Evolutionary conservation across 2,888 invertebrate species (phyloP), one percentile per base, ranked within the genome.

Genomic region (Tineola bisselliella): DNA sequence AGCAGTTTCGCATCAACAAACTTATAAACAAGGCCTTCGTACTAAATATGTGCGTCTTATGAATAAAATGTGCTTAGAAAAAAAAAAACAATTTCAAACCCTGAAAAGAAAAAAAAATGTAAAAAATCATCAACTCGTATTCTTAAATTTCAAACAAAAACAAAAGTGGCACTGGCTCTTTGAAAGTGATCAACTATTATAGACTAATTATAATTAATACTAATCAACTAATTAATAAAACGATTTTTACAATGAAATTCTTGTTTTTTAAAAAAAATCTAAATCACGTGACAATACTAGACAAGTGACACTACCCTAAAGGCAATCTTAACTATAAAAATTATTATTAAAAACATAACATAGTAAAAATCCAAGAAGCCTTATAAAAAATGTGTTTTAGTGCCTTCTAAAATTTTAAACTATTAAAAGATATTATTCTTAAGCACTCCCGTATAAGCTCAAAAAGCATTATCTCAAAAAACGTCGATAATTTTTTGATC

Each of bases 11-110:
- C 48, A 13, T 48, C 15, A 10, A 10, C 6, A 15, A 48, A 48
- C 3, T 10, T 54, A 25, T 54, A 54, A 54, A 54, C 54, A 12
- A 54, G 54, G 25, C 54, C 25, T n/a, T 52, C 25, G 18, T 5
- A 54, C 54, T 54, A 54, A 54, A 54, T 18, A 8, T 54, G 54
- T 54, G 54, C 54, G 54, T 12, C 18, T 54, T 18, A 54, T 54
- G 17, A 13, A 54, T n/a, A 15, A 3, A 38, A 12, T 38, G 54
- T 54, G 54, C 54, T 54, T 54, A 54, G 2, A 12, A 54, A 54
- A 54, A 48, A 48, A 10, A 12, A 54, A 54, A 54, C 6, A 48
- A 17, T 5, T 5, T 48, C 15, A 48, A n/a, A 19, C 54, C 25
- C 54, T 54, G 54, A 54, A 54, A 54, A 25, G 12, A 52, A 52